These are phyloP conservation scores for Drosophila phalerata DNA, from an alignment of 2,888 invertebrate species.

Conservation along the genomic window DNA sequence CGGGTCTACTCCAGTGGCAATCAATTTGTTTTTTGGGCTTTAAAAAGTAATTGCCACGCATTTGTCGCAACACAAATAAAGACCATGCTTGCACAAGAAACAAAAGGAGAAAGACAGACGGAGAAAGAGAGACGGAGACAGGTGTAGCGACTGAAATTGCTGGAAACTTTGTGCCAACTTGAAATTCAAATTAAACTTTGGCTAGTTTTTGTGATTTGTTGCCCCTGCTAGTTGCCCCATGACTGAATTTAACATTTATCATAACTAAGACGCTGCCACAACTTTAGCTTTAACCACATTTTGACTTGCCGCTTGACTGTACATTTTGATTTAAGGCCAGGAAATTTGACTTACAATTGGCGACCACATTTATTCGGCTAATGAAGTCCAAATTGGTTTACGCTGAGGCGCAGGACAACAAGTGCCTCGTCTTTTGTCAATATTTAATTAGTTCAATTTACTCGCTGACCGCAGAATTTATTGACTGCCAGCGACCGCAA, in stretches of 20 bases:
- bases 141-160: conserved; percentile 29
- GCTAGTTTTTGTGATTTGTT: conserved; percentile 68
- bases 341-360: conserved; percentile 18
- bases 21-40: conserved; percentile 73
- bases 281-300: conserved; percentile 32
- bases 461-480: conserved; percentile 54
- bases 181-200: conserved; percentile 76
- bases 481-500: conserved; percentile 44
- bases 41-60: conserved; percentile 76
- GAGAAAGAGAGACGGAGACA: background rate
- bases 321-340: conserved; percentile 29
- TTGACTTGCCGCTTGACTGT: conserved; percentile 24
- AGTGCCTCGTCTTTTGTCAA: conserved; percentile 52
- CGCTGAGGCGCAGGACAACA: conserved; percentile 2
- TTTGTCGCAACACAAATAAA: conserved; percentile 56
- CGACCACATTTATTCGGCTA: conserved; percentile 42
- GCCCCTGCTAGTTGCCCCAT: conserved; percentile 22
- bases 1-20: conserved; percentile 52
- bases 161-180: conserved; percentile 65
- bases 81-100: conserved; percentile 17
- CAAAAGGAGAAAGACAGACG: conserved; percentile 10
- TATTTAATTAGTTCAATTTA: conserved; percentile 77
- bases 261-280: conserved; percentile 48
- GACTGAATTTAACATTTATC: conserved; percentile 62
- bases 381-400: conserved; percentile 58